Evolutionary conservation across 2,113 vertebrate genomes (phyloP), one percentile per base, ranked within the genome.

Genomic region (Xenopus borealis): DNA sequence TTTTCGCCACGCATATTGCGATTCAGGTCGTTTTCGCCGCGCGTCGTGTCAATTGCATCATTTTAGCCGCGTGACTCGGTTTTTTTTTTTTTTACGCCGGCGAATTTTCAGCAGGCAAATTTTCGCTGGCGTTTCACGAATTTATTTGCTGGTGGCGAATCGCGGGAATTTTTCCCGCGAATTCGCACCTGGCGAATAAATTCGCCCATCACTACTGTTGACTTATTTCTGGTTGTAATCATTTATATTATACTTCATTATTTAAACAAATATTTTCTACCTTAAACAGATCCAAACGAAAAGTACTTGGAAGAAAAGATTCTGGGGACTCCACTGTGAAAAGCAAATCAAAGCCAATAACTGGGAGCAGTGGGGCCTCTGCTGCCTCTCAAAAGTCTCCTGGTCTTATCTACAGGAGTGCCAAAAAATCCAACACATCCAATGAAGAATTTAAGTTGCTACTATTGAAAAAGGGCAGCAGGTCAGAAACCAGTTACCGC

Each of bases 381-480:
- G 75, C 89, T 0, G 86, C 83, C 81, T 88, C 88, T 50, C 96
- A 97, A 78, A 90, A 90, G 79, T 88, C 89, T 67, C 88, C 95
- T 0, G 93, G 94, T 45, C 92, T 94, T 75, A 98, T 98, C 83
- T 98, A 96, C 85, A 90, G 97, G 83, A 97, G 90, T 66, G 94
- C 87, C 76, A 98, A 96, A 77, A 97, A 95, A 79, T 98, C 96
- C 80, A 98, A 93, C 85, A 98, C 96, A 52, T 98, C 96, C 69
- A 98, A 94, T 4, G 97, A 99, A 83, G 97, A 99, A 81, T 99
- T 99, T 84, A 99, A 99, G 78, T 88, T 95, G 40, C 87, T 98
- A 65, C 93, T 98, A 65, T 92, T 99, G 13, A 97, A 93, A 80
- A 98, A 98, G 78, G 97, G 95, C 81, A 98, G 96, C 58, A 93